phyloP scores from a whole-genome alignment of 30 jellyfish, hydroid and myxozoan genomes.

The Chrysaora quinquecirrha region DNA sequence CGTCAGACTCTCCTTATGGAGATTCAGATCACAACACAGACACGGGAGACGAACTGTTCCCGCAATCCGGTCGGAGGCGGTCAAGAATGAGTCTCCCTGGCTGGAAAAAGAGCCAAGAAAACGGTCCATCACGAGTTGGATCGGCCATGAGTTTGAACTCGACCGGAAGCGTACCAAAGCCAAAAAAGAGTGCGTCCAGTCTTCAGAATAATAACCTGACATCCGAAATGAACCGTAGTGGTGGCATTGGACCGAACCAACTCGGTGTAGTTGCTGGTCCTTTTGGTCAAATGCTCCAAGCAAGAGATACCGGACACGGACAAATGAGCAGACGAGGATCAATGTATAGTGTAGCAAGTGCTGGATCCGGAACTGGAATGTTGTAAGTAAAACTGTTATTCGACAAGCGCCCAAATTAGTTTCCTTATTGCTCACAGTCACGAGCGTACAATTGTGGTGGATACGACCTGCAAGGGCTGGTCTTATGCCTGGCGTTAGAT shows the following conservation, averaged over 20 bases:
- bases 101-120: constrained; percentile 62
- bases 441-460: too few relatives aligned
- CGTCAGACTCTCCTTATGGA: constrained; percentile 13
- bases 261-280: constrained; percentile 98
- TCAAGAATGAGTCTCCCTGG: constrained; percentile 86
- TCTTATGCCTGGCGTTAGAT: too few relatives aligned
- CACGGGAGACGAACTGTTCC: constrained; percentile 40
- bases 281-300: constrained; percentile 93
- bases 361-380: constrained; percentile 74
- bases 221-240: constrained; percentile 48
- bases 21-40: constrained; percentile 46
- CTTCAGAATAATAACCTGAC: constrained; percentile 16
- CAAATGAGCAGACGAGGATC: constrained; percentile 79
- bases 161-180: constrained; percentile 41
- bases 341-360: constrained; percentile 65
- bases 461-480: too few relatives aligned
- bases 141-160: constrained; percentile 84
- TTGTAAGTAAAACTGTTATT: constrained; percentile 51
- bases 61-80: constrained; percentile 55
- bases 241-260: constrained; percentile 79
- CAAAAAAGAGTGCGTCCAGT: constrained; percentile 26
- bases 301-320: constrained; percentile 62
- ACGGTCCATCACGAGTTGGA: constrained; percentile 76
- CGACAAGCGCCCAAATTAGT: too few relatives aligned
- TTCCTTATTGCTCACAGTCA: too few relatives aligned